A percentile compares a stretch with the other conserved stretches of the same genome.
Evolutionary conservation across 2,888 invertebrate genomes (phyloP).

Genomic region (Mimumesa dahlbomi): DNA sequence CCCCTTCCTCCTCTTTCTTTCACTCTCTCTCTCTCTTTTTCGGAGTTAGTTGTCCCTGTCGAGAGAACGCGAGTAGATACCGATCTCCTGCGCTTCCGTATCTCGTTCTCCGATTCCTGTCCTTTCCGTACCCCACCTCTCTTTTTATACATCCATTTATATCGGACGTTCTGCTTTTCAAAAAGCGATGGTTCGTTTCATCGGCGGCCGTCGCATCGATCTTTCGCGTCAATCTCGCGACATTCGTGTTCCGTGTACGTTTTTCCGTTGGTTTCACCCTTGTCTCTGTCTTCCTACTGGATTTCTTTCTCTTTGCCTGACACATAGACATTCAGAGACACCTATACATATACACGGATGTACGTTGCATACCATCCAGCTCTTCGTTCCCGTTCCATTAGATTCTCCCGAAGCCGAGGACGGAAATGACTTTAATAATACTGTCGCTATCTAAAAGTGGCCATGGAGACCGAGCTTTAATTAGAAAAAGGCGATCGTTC

Average conservation of each 20-base stretch:
- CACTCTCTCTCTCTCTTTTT: too few relatives aligned
- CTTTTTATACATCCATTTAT: constrained; percentile 1
- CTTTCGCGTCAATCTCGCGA: constrained; percentile 35
- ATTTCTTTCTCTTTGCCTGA: background rate
- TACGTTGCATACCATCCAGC: too few relatives aligned
- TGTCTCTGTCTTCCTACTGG: constrained; percentile 12
- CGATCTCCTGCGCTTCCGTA: constrained; percentile 13
- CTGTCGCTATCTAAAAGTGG: constrained; percentile 37
- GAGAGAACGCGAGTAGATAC: constrained; percentile 12
- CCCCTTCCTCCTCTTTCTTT: too few relatives aligned
- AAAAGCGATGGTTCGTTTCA: constrained; percentile 20
- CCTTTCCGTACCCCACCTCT: background rate
- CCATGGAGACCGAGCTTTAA: constrained; percentile 40
- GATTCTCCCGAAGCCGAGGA: constrained; percentile 17
- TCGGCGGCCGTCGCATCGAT: constrained; percentile 25
- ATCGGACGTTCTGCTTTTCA: constrained; percentile 5
- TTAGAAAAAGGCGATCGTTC: constrained; percentile 56
- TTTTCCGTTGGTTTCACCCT: constrained; percentile 11
- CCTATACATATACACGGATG: background rate
- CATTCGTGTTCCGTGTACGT: constrained; percentile 17
- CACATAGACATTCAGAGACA: too few relatives aligned
- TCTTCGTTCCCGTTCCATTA: constrained; percentile 9
- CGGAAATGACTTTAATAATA: constrained; percentile 46
- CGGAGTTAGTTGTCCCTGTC: constrained; percentile 8
- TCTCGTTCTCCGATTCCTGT: constrained; percentile 2